phyloP scores from a whole-genome alignment of 1,140 invertebrate genomes.

The Platorchestia sp. region DNA sequence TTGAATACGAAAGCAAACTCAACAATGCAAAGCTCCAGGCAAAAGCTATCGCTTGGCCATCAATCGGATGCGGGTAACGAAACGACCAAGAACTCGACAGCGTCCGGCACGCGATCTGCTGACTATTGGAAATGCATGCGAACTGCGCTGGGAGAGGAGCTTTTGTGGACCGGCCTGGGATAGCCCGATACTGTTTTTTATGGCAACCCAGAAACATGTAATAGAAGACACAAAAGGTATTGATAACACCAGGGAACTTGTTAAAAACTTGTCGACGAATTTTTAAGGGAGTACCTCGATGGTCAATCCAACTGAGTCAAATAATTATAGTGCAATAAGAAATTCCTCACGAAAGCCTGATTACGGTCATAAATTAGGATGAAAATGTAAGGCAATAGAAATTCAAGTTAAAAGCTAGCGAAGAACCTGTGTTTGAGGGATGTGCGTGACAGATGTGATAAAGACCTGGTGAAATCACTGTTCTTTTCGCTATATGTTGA shows the following conservation, averaged over 20 bases:
- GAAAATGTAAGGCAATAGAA: neutral
- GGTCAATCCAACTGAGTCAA: neutral
- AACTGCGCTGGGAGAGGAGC: neutral
- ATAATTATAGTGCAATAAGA: neutral
- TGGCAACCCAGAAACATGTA: neutral
- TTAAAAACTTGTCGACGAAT: neutral
- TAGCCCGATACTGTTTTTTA: neutral
- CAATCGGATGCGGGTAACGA: conserved; percentile 23
- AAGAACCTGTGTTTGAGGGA: neutral
- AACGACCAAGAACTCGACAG: neutral
- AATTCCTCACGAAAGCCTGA: neutral
- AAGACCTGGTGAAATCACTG: neutral
- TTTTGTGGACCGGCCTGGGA: neutral
- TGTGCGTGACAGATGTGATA: neutral
- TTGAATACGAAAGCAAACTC: conserved; percentile 42
- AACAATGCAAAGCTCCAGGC: conserved; percentile 19
- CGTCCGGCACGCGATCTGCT: neutral
- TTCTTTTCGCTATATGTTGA: neutral
- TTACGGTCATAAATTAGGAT: neutral
- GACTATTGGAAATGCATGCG: neutral
- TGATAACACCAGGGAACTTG: neutral
- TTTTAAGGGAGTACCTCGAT: neutral
- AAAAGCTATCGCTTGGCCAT: conserved; percentile 32
- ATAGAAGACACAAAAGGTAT: neutral
- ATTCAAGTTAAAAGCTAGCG: neutral